Conservation (phyloP, 2,888 invertebrate genomes). For the Sarcophaga variegata region DNA sequence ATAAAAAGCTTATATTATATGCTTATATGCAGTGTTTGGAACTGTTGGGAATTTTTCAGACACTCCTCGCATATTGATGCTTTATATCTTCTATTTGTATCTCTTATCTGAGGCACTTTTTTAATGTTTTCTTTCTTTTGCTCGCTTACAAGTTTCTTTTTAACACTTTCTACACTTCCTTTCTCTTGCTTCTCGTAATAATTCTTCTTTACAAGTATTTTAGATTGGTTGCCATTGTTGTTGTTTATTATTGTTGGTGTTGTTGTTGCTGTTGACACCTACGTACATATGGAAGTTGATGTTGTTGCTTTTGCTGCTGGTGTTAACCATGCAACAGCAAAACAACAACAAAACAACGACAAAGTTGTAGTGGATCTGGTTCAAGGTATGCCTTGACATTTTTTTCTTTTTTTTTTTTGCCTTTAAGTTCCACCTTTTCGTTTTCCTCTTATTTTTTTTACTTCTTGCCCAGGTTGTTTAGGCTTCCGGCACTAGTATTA, state of each 20-base stretch:
- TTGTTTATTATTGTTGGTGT: background rate
- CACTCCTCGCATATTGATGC: too few relatives aligned
- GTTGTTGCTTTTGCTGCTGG: background rate
- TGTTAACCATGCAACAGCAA: background rate
- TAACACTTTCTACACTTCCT: background rate
- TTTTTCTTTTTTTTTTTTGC: background rate
- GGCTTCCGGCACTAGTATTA: constrained; percentile 52
- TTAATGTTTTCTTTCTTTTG: background rate
- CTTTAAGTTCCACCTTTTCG: constrained; percentile 1
- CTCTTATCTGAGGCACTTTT: background rate
- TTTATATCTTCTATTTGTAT: too few relatives aligned
- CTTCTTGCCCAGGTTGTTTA: constrained; percentile 36
- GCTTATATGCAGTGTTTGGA: rapidly evolving
- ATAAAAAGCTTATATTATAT: too few relatives aligned
- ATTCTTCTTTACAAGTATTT: constrained; percentile 9
- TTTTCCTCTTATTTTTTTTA: constrained; percentile 7
- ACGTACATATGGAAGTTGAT: background rate
- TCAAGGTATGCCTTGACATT: constrained; percentile 46
- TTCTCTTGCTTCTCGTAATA: background rate
- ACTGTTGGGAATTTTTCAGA: too few relatives aligned
- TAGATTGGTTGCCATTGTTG: background rate
- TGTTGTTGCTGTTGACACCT: constrained; percentile 48
- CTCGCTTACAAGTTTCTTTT: constrained; percentile 3
- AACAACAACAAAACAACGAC: too few relatives aligned
- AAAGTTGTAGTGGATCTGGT: constrained; percentile 47